Evolutionary conservation across 2,888 invertebrate genomes (phyloP).

Genomic region (Pandemis corylana): DNA sequence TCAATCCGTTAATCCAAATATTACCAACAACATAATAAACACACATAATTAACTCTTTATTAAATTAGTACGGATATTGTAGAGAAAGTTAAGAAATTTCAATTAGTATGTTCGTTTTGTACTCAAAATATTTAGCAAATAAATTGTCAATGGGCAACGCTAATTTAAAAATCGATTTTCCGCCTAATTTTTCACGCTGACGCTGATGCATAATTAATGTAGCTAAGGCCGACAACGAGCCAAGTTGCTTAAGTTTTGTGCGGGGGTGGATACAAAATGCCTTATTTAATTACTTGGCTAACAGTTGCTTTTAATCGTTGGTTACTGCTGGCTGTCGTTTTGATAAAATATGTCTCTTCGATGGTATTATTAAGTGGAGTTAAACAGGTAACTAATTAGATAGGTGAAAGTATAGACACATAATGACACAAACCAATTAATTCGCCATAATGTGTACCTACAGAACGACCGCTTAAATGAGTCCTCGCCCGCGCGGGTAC

Average conservation of each 20-base stretch:
- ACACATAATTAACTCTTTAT: too few relatives aligned
- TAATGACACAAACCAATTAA: too few relatives aligned
- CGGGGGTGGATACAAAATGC: constrained; percentile 1
- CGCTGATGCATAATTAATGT: neutral
- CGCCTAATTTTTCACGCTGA: neutral
- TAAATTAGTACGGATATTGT: too few relatives aligned
- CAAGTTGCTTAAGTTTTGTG: constrained; percentile 6
- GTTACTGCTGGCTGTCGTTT: constrained; percentile 4
- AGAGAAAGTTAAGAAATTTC: too few relatives aligned
- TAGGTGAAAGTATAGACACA: too few relatives aligned
- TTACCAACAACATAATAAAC: too few relatives aligned
- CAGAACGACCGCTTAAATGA: too few relatives aligned
- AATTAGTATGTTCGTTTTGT: too few relatives aligned
- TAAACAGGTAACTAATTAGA: neutral
- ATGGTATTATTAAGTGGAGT: constrained; percentile 1
- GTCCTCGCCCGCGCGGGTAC: too few relatives aligned
- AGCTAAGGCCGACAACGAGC: neutral
- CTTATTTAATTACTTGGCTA: neutral
- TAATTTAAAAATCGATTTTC: neutral
- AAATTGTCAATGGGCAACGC: neutral
- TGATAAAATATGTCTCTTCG: neutral
- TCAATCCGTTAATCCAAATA: too few relatives aligned
- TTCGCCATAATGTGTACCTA: too few relatives aligned
- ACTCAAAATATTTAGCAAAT: neutral
- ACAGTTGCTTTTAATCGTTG: neutral